Evolutionary conservation across 2,113 vertebrate genomes (phyloP), one percentile per base, ranked within the genome.

Genomic region (Triplophysa rosa): DNA sequence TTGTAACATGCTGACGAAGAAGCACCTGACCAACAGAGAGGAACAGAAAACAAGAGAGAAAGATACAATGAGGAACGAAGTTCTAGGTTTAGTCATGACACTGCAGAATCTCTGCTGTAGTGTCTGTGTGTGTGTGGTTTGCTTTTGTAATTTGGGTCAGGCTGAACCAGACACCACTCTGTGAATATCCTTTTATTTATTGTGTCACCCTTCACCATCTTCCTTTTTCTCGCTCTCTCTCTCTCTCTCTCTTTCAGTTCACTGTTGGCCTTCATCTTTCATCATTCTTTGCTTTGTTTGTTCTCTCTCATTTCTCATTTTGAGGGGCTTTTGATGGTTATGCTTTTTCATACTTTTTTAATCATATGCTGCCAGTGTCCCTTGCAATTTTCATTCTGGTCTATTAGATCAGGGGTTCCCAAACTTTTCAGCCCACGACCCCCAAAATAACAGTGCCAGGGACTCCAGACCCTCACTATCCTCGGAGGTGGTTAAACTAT

Each of bases 81-180:
- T 58, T 67, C 42, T 81, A 65, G 58, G 64, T 81, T 83, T 86
- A 80, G 80, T 71, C 10, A 77, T 90, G 91, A 93, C 89, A 88
- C 79, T 87, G 90, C 88, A 89, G 79, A 84, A 82, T 78, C 72
- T 80, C 66, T 68, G 16, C 78, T 68, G 13, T 71, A 76, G 80
- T 66, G 79, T 67, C 67, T 85, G 82, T 29, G 80, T 64, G 79
- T 70, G 71, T 86, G 82, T 29, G 14, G 80, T 78, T 85, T 47
- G 79, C 80, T 81, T 63, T 87, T 11, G 65, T 80, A 67, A 76
- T 83, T 80, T 80, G 82, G 85, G 86, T 87, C 80, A 74, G 80
- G 64, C 80, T 84, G 73, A 82, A 49, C 83, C 81, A 70, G 67
- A 72, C 58, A 78, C 75, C 67, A 64, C 45, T 47, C 29, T 71